Base-by-base conservation (phyloP, 2,888 invertebrate genomes). In the Epinotia nisella region DNA sequence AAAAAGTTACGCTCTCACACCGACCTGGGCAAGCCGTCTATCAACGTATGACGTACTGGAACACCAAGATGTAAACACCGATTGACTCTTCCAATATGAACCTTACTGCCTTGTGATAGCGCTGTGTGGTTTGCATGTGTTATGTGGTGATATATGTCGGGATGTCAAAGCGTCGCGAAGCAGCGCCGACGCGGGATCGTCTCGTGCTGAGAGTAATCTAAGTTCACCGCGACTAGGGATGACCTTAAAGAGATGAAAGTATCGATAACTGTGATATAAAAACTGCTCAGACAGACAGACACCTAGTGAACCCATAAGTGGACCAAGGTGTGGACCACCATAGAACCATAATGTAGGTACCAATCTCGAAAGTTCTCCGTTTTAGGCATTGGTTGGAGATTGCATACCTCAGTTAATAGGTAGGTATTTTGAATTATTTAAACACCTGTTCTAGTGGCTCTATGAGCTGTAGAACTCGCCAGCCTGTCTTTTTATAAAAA, bases 141-240 rank as follows among this genome's bases (percentile, higher is more conserved):
- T 21, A 11, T 39, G 49, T 62, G 81, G 82, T 82, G 76, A 80
- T 81, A 55, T n/a, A 83, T 82, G 91, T 91, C 92, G 91, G 93
- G 92, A 90, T 93, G 93, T 93, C 93, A 93, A 92, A 93, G 93
- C 92, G 91, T 91, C 92, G 93, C 92, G 90, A 90, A 90, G 91
- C 91, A 92, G 91, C 92, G 91, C 90, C 90, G 91, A 91, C 91
- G 89, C 90, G 85, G 93, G 92, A 92, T 91, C 90, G 92, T 92
- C 91, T 93, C 93, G 92, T 93, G 93, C 93, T 93, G 93, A 91
- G 93, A 93, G 93, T 87, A 93, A 93, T 93, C 92, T 92, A 82
- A 86, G 86, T 81, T 89, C 87, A 91, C 89, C 90, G 83, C 78
- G 76, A 24, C 70, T 87, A 91, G 88, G 79, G 90, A 81, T 86